Conservation (phyloP, 2,797 vertebrate genomes). For the Rhynchonycteris naso region DNA sequence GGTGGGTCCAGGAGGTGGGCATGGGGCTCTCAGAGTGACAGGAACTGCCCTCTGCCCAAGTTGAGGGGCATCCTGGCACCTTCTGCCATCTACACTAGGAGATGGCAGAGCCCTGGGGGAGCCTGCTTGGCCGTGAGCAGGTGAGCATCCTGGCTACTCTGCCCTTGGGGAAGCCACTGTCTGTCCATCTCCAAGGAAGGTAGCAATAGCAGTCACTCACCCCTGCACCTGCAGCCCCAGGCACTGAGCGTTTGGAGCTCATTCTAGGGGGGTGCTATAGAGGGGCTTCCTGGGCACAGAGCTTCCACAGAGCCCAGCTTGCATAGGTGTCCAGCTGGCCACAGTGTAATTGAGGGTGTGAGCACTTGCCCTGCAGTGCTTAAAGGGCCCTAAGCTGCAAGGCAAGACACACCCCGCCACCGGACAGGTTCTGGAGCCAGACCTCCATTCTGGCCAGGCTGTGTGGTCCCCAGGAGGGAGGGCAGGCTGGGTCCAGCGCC, state of each 20-base stretch:
- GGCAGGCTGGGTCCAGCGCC: neutral
- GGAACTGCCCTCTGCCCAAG: neutral
- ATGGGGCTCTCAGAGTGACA: neutral
- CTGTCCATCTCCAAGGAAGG: neutral
- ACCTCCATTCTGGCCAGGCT: neutral
- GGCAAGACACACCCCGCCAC: neutral
- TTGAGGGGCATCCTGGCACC: neutral
- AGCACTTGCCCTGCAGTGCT: fast-evolving
- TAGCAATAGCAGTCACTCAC: no score
- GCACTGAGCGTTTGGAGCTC: neutral
- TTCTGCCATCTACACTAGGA: neutral
- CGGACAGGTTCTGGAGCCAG: neutral
- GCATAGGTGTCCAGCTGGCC: neutral
- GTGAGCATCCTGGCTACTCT: fast-evolving
- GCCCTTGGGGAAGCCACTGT: no score
- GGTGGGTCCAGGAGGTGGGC: constrained; percentile 81
- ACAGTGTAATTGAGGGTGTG: neutral
- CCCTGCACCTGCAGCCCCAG: neutral
- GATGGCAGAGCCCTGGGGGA: neutral
- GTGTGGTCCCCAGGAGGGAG: neutral
- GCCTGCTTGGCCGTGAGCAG: neutral
- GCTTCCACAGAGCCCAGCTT: neutral
- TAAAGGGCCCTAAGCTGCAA: neutral
- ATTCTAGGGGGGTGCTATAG: neutral
- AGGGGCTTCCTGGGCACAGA: neutral